Conservation (phyloP, 2,888 invertebrate species). For the Drosophila lacicola region DNA sequence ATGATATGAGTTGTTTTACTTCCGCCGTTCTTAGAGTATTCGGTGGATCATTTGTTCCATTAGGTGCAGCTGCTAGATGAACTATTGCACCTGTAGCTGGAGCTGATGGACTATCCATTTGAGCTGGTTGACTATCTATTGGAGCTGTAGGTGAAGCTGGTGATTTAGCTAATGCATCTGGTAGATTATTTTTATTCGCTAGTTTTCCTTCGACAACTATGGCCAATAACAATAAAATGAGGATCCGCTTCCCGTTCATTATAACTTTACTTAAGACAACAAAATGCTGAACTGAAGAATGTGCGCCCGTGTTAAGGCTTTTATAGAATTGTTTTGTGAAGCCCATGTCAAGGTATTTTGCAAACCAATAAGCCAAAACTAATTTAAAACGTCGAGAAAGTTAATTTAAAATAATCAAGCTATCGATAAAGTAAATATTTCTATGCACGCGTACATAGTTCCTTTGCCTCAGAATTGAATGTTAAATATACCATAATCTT, state of each 20-base stretch:
- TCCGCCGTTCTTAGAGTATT: neutral
- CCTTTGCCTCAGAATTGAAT: no score
- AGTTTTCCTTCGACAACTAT: no score
- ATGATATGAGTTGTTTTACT: neutral
- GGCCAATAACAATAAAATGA: neutral
- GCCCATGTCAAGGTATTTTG: neutral
- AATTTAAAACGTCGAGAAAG: neutral
- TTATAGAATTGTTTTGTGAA: conserved; percentile 1
- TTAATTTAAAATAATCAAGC: neutral
- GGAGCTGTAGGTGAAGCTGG: no score
- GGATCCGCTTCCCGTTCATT: neutral
- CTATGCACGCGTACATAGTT: no score
- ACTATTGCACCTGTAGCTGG: no score
- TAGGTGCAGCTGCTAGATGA: no score
- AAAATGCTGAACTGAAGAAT: neutral
- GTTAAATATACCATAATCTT: neutral
- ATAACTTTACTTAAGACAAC: neutral
- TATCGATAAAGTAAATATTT: neutral
- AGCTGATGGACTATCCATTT: no score
- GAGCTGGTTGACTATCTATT: no score
- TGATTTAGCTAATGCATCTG: no score
- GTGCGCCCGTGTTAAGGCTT: neutral
- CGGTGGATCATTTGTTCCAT: no score
- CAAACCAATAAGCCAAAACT: neutral
- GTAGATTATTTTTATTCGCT: no score